Evolutionary conservation across 2,888 invertebrate genomes (phyloP).

Genomic region (Eupithecia subfuscata): DNA sequence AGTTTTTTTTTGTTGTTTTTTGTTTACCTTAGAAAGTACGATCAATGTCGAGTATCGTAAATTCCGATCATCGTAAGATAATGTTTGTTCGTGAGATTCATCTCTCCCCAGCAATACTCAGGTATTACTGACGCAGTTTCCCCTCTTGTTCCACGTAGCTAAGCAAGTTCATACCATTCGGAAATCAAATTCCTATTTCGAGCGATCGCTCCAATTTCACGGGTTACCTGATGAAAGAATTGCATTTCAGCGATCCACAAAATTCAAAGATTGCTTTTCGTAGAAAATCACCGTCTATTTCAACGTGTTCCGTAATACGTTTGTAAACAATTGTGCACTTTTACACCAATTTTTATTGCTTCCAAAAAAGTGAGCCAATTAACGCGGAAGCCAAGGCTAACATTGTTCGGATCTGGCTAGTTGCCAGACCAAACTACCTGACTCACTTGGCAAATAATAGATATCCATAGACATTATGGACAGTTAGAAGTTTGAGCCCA

Average conservation of each 20-base stretch:
- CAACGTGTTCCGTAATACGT: slow-evolving; percentile 45
- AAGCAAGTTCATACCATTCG: not conserved
- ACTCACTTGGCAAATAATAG: slow-evolving; percentile 52
- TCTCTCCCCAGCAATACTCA: not conserved
- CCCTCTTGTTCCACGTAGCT: not conserved
- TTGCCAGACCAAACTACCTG: slow-evolving; percentile 55
- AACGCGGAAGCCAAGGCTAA: slow-evolving; percentile 63
- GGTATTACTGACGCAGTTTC: slow-evolving; percentile 1
- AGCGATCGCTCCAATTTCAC: slow-evolving; percentile 22
- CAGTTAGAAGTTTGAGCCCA: not conserved
- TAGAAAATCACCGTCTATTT: slow-evolving; percentile 35
- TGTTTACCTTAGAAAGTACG: too few species aligned
- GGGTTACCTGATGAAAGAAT: slow-evolving; percentile 17
- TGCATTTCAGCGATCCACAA: slow-evolving; percentile 20
- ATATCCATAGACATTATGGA: slow-evolving; percentile 38
- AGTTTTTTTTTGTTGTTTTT: too few species aligned
- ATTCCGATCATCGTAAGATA: not conserved
- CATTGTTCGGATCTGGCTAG: slow-evolving; percentile 67
- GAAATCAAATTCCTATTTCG: slow-evolving; percentile 13
- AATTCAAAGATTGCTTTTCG: slow-evolving; percentile 21
- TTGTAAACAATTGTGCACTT: slow-evolving; percentile 59
- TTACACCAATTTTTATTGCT: slow-evolving; percentile 66
- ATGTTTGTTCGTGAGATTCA: not conserved
- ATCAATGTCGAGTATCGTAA: not conserved
- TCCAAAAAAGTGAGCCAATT: slow-evolving; percentile 70